These are phyloP conservation scores for Deilephila elpenor DNA, from an alignment of 2,888 invertebrate species.

Conservation along the genomic window DNA sequence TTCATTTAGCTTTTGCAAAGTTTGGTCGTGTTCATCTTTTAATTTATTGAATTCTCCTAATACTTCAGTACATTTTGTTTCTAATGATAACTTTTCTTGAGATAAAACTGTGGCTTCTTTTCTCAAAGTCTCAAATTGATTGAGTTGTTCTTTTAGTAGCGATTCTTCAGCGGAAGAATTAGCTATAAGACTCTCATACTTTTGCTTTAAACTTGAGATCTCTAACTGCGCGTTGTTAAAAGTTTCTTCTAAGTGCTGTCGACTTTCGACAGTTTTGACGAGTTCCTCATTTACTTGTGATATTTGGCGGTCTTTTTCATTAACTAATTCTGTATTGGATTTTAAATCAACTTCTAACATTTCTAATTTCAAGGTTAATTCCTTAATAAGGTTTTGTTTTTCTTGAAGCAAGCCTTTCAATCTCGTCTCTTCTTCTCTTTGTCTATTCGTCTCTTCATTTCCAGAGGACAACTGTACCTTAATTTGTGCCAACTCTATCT, in stretches of 20 bases:
- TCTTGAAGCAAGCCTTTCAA: conserved; percentile 64
- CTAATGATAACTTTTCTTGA: conserved; percentile 68
- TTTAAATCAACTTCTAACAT: conserved; percentile 78
- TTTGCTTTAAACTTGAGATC: conserved; percentile 68
- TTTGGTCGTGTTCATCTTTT: conserved; percentile 58
- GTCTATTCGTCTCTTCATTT: conserved; percentile 62
- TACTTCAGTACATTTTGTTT: conserved; percentile 62
- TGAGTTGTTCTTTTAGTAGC: conserved; percentile 69
- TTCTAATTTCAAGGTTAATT: conserved; percentile 72
- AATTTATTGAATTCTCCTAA: conserved; percentile 59
- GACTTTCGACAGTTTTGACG: conserved; percentile 68
- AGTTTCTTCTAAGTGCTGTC: conserved; percentile 78
- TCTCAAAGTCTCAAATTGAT: conserved; percentile 66
- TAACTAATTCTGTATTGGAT: conserved; percentile 73
- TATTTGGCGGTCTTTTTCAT: conserved; percentile 80
- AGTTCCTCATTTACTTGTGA: conserved; percentile 68
- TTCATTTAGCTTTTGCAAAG: conserved; percentile 61
- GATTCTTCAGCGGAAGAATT: conserved; percentile 76
- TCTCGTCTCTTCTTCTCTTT: conserved; percentile 60
- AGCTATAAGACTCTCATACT: conserved; percentile 72
- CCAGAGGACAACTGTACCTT: conserved; percentile 59
- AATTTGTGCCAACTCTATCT: conserved; percentile 68
- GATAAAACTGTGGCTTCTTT: conserved; percentile 63
- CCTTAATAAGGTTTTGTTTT: conserved; percentile 72
- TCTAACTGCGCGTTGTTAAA: conserved; percentile 70